Evolutionary conservation across 2,888 invertebrate species (phyloP), one percentile per base, ranked within the genome.

Genomic region (Cetonia aurata): DNA sequence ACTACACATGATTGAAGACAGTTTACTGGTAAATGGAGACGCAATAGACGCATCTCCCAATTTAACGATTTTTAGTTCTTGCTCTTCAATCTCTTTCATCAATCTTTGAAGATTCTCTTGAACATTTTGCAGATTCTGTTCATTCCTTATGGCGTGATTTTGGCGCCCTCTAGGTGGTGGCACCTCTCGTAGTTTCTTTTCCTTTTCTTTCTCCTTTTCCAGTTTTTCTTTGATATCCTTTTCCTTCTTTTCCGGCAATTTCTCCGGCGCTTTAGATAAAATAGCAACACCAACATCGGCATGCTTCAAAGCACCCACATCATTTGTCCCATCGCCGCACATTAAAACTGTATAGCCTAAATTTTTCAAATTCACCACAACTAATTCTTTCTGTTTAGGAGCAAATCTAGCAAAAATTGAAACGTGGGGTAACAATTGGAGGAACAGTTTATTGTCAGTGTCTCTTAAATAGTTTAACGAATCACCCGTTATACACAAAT

Each of bases 291-390:
- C 96, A n/a, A 91, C 98, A 85, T 99, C 93, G 41, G 99, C 98
- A 85, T 99, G 99, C 85, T 99, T 99, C 60, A 99, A 86, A 3
- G 98, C 98, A 15, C 99, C 99, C 10, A 99, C 99, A 86, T 99
- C 99, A 83, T 99, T 99, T 0, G 99, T 99, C 67, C 99, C 99
- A 86, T 99, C 99, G 1, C 99, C 99, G 82, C 99, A 99, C 99
- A 99, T 99, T 1, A 99, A 87, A 0, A 98, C 97, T 3, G 90
- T 90, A 80, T 91, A 96, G 3, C 99, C 99, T 10, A 94, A 86
- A 37, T 91, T 89, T 82, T 96, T 98, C 66, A 99, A 85, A 3
- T 93, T 91, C 8, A 96, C 94, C 52, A 99, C 93, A 1, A 99
- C 94, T 81, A 92, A 93, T 85, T 99, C 99, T 85, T 99, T 99